A percentile compares a stretch with the other conserved stretches of the same genome.
phyloP scores from a whole-genome alignment of 2,888 invertebrate genomes.

The Acheta domesticus region DNA sequence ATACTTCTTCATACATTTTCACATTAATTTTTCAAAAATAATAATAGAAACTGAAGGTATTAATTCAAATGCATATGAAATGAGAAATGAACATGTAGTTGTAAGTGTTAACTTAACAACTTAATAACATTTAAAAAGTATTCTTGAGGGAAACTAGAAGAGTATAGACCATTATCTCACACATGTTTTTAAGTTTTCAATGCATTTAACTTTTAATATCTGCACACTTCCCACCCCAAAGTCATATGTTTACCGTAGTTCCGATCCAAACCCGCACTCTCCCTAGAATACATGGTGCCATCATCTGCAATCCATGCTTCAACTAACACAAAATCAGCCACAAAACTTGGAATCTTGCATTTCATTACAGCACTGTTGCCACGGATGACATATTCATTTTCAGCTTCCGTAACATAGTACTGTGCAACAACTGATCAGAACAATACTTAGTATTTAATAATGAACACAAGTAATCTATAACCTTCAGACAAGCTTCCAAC shows the following conservation, averaged over 20 bases:
- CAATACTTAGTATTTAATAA: conserved; percentile 23
- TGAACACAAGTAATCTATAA: neutral
- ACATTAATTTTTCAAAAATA: too few species aligned
- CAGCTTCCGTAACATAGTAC: conserved; percentile 67
- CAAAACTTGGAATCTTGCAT: conserved; percentile 71
- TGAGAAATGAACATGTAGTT: too few species aligned
- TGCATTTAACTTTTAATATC: neutral
- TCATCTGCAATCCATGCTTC: conserved; percentile 60
- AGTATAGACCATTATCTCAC: neutral
- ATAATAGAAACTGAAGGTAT: too few species aligned
- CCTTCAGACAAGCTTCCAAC: neutral
- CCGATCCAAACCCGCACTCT: neutral
- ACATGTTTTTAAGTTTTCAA: too few species aligned
- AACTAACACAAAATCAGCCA: conserved; percentile 68
- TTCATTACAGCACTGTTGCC: conserved; percentile 70
- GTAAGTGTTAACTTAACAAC: too few species aligned
- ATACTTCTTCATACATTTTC: too few species aligned
- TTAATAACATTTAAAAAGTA: too few species aligned
- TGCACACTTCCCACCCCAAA: neutral
- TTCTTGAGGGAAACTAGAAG: neutral
- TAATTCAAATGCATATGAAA: too few species aligned
- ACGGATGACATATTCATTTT: conserved; percentile 69
- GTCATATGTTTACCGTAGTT: conserved; percentile 35
- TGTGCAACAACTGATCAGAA: conserved; percentile 64
- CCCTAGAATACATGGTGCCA: conserved; percentile 33